Conservation (phyloP, 2,113 vertebrate genomes). For the Mormyrus lacerda region DNA sequence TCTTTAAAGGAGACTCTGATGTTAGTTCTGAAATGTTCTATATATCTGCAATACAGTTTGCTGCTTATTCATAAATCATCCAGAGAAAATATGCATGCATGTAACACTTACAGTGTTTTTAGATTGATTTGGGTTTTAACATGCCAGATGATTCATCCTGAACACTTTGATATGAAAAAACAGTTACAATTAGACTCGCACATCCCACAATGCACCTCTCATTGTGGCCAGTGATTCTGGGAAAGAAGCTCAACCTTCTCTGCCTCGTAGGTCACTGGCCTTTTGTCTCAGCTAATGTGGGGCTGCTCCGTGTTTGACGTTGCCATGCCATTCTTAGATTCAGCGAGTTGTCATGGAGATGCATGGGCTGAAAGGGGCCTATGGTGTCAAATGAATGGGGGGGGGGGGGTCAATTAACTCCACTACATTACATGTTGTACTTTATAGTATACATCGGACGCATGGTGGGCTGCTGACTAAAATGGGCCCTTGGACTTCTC, state of each 20-base stretch:
- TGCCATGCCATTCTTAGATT: conserved; percentile 62
- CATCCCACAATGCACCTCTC: conserved; percentile 26
- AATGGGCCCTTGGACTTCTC: conserved; percentile 32
- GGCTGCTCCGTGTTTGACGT: conserved; percentile 59
- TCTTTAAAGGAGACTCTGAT: background rate
- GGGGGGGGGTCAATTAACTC: conserved; percentile 45
- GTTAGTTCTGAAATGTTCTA: background rate
- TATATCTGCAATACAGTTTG: background rate
- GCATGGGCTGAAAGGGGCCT: conserved; percentile 40
- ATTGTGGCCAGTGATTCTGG: conserved; percentile 48
- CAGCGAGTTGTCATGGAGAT: conserved; percentile 63
- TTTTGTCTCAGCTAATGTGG: conserved; percentile 53
- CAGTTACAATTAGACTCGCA: conserved; percentile 6
- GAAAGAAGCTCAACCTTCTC: conserved; percentile 50
- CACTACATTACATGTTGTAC: conserved; percentile 35
- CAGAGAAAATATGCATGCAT: background rate
- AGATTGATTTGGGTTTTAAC: background rate
- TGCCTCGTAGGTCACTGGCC: conserved; percentile 52
- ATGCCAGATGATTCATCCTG: background rate
- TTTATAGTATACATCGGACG: conserved; percentile 49
- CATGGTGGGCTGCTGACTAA: conserved; percentile 40
- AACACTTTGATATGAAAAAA: background rate
- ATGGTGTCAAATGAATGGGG: conserved; percentile 32
- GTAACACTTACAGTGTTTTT: background rate
- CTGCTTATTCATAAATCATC: background rate